A percentile compares a stretch with the other conserved stretches of the same genome.
Evolutionary conservation across 2,888 invertebrate genomes (phyloP).

Genomic region (Graphium colonna): DNA sequence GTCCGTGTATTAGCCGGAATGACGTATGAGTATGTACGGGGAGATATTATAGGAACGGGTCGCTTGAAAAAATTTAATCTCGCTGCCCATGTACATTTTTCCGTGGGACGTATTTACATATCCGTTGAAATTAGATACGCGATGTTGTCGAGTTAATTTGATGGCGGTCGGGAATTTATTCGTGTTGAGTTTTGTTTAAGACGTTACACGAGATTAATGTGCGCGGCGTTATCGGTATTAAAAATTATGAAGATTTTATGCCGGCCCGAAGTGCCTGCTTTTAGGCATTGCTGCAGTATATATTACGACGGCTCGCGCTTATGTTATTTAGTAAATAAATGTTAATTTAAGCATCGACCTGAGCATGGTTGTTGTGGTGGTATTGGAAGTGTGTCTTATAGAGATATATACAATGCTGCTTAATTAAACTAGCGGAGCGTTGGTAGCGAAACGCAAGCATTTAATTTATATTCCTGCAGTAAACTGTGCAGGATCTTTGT

Average conservation of each 20-base stretch:
- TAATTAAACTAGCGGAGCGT: constrained; percentile 77
- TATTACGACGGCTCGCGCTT: too few species aligned
- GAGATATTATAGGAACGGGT: constrained; percentile 56
- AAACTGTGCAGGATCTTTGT: constrained; percentile 70
- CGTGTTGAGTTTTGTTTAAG: constrained; percentile 4
- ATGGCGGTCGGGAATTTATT: constrained; percentile 11
- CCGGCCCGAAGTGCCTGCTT: neutral
- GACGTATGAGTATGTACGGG: constrained; percentile 56
- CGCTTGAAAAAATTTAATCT: constrained; percentile 71
- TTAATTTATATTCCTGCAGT: constrained; percentile 79
- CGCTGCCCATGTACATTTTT: constrained; percentile 51
- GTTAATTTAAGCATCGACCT: neutral
- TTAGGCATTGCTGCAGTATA: too few species aligned
- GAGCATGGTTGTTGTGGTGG: constrained; percentile 25
- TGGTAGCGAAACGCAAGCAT: constrained; percentile 77
- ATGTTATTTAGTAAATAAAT: neutral
- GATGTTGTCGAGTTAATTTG: constrained; percentile 24
- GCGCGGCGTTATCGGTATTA: neutral
- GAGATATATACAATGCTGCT: constrained; percentile 73
- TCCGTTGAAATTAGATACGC: constrained; percentile 29
- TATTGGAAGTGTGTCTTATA: constrained; percentile 58
- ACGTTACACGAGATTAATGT: constrained; percentile 8
- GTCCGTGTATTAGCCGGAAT: constrained; percentile 34
- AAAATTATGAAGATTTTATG: neutral
- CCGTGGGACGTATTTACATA: constrained; percentile 22